phyloP scores from a whole-genome alignment of 1,140 invertebrate species.

The Microplitis mediator region DNA sequence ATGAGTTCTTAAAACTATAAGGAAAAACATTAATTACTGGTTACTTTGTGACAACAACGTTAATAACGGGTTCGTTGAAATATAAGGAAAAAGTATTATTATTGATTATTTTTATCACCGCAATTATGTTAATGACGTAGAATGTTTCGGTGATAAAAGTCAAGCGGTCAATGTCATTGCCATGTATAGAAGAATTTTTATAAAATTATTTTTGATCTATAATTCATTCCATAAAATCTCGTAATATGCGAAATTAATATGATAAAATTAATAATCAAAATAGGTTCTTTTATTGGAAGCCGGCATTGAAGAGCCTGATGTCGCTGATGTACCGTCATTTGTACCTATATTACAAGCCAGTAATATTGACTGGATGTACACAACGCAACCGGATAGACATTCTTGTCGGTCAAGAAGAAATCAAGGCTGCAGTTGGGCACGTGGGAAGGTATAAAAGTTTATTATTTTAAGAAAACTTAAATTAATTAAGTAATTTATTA shows the following conservation, averaged over 20 bases:
- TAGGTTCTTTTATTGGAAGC: constrained; percentile 77
- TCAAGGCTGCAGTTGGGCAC: constrained; percentile 45
- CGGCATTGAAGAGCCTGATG: constrained; percentile 73
- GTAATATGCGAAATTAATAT: too few relatives aligned
- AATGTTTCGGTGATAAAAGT: too few relatives aligned
- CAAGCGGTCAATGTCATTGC: too few relatives aligned
- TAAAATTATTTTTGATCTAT: too few relatives aligned
- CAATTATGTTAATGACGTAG: too few relatives aligned
- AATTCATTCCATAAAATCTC: too few relatives aligned
- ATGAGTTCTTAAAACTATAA: constrained; percentile 62
- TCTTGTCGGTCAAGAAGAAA: constrained; percentile 55
- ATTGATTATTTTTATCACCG: too few relatives aligned
- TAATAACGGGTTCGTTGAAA: too few relatives aligned
- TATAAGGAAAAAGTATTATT: too few relatives aligned
- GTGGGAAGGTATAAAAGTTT: constrained; percentile 43
- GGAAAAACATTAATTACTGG: constrained; percentile 48
- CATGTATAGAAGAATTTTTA: too few relatives aligned
- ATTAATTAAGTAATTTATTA: background rate
- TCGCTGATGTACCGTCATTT: constrained; percentile 70
- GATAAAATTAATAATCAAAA: constrained; percentile 5
- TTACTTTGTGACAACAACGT: background rate
- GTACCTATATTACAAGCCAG: constrained; percentile 64
- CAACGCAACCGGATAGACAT: constrained; percentile 60
- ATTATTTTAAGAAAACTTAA: background rate
- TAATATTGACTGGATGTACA: constrained; percentile 67